Percentiles rank a stretch among this genome's conserved stretches.
Evolutionary conservation across 2,797 vertebrate genomes (phyloP).

Genomic region (Pachyuromys duprasi): DNA sequence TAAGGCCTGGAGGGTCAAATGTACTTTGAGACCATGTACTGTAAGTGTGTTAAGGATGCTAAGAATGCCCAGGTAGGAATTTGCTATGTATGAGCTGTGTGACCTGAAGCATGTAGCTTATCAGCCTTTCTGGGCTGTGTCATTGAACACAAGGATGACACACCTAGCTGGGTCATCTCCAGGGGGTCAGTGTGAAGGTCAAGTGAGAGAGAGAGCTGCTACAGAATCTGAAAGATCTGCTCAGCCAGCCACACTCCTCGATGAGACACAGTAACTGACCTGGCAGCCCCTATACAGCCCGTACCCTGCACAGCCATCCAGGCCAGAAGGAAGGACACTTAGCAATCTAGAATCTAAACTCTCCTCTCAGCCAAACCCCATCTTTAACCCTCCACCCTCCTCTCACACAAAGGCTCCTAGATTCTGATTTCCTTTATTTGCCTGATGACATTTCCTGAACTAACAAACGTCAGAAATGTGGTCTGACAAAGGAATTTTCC

Average conservation of each 20-base stretch:
- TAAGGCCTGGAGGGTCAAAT: neutral
- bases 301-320: neutral
- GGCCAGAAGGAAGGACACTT: neutral
- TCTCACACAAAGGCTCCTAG: neutral
- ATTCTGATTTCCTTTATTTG: neutral
- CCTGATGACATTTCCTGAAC: slow-evolving; percentile 48
- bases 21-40: neutral
- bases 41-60: neutral
- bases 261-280: neutral
- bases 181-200: neutral
- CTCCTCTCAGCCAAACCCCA: neutral
- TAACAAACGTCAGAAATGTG: neutral
- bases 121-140: neutral
- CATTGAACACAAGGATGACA: neutral
- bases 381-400: neutral
- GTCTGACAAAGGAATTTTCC: slow-evolving; percentile 48
- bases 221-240: neutral
- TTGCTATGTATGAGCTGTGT: neutral
- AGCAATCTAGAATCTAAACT: neutral
- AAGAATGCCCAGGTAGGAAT: neutral
- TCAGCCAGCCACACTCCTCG: neutral
- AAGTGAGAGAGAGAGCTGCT: neutral
- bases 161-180: neutral
- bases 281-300: neutral
- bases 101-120: neutral